A percentile compares a stretch with the other conserved stretches of the same genome.
Conservation (phyloP, 2,888 invertebrate genomes). For the Cataglyphis rosenhaueri region DNA sequence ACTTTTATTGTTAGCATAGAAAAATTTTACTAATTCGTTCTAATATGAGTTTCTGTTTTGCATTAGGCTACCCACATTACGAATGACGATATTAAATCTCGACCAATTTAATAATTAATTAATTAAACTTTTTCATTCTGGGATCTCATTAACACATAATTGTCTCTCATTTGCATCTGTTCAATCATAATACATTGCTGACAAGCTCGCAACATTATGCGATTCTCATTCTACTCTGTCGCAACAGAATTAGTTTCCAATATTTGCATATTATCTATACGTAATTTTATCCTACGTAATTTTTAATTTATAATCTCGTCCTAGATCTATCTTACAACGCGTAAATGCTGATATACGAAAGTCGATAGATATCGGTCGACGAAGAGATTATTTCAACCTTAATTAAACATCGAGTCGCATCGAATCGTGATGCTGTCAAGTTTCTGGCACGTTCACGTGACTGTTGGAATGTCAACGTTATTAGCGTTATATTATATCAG, state of each 20-base stretch:
- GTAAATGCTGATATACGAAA: not conserved
- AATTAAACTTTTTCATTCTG: not conserved
- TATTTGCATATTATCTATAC: not conserved
- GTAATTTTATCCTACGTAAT: not conserved
- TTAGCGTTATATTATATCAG: not conserved
- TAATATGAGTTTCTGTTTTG: not conserved
- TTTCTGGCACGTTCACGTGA: not conserved
- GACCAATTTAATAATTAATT: not conserved
- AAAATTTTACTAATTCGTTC: not conserved
- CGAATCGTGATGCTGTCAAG: not conserved
- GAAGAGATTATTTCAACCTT: not conserved
- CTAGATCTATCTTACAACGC: not conserved
- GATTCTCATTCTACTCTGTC: not conserved
- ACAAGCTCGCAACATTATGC: not conserved
- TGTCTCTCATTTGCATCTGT: not conserved
- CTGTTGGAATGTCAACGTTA: not conserved
- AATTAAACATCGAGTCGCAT: not conserved
- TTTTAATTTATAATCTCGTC: not conserved
- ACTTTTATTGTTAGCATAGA: conserved; percentile 3
- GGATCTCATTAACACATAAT: conserved; percentile 8
- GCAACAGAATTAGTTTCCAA: not conserved
- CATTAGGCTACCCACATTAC: conserved; percentile 66
- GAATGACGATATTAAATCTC: conserved; percentile 20
- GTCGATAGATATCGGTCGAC: not conserved
- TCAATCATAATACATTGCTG: not conserved